phyloP scores from a whole-genome alignment of 2,797 vertebrate genomes.

The Dendrocincla fuliginosa region DNA sequence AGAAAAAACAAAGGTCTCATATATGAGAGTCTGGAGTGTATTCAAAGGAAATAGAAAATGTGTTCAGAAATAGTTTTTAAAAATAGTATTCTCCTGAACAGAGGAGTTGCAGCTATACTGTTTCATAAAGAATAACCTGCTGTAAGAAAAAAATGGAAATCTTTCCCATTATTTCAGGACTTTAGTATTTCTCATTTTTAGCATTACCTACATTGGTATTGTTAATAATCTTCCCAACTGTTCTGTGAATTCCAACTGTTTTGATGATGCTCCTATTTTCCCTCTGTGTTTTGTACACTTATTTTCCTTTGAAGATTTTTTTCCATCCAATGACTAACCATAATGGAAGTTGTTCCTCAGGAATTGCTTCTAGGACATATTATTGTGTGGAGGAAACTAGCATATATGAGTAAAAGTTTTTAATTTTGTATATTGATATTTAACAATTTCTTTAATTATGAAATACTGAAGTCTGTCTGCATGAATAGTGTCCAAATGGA shows the following conservation, averaged over 20 bases:
- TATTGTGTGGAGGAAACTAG: neutral
- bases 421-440: neutral
- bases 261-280: neutral
- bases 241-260: neutral
- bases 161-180: neutral
- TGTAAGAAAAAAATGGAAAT: neutral
- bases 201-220: neutral
- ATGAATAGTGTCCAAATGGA: neutral
- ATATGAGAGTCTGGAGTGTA: neutral
- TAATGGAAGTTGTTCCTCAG: neutral
- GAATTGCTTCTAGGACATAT: neutral
- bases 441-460: neutral
- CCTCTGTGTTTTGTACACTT: neutral
- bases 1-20: neutral
- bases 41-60: neutral
- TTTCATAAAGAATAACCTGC: neutral
- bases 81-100: neutral
- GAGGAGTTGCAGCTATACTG: neutral
- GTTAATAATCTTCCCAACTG: neutral
- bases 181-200: neutral
- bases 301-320: neutral
- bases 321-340: neutral
- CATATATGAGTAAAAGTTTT: neutral
- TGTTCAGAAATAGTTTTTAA: neutral
- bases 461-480: neutral